A percentile compares a stretch with the other conserved stretches of the same genome.
Evolutionary conservation across 1,140 invertebrate species (phyloP).

Genomic region (Psilanteris sp.): DNA sequence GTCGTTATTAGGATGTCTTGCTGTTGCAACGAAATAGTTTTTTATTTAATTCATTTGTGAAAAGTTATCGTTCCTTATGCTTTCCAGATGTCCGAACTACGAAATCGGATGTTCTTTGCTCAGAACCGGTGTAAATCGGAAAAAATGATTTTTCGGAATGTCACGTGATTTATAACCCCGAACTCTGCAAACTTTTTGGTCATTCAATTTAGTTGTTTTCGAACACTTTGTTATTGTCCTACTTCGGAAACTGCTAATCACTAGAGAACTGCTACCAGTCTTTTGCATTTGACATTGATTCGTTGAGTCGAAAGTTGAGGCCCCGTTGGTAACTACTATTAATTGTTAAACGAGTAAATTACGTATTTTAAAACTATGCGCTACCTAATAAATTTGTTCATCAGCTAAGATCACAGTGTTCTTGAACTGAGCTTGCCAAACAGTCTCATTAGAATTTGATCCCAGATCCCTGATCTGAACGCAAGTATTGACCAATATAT

Average conservation of each 20-base stretch:
- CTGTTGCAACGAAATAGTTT: no score
- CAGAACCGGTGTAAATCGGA: no score
- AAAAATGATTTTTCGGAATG: conserved; percentile 35
- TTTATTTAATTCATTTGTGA: no score
- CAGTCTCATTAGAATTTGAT: conserved; percentile 70
- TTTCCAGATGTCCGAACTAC: no score
- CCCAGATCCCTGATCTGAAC: conserved; percentile 63
- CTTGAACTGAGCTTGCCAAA: conserved; percentile 73
- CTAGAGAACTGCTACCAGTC: conserved; percentile 77
- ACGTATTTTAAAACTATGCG: conserved; percentile 47
- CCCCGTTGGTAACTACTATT: conserved; percentile 72
- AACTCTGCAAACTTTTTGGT: conserved; percentile 32
- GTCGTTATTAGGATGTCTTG: no score
- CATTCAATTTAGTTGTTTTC: conserved; percentile 56
- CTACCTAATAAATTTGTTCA: conserved; percentile 57
- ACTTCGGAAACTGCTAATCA: conserved; percentile 65
- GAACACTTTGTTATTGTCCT: conserved; percentile 75
- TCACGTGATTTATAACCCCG: conserved; percentile 18
- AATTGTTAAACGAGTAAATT: conserved; percentile 57
- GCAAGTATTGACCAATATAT: conserved; percentile 60
- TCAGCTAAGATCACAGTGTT: conserved; percentile 78
- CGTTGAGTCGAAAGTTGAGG: conserved; percentile 72
- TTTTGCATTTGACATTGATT: conserved; percentile 66
- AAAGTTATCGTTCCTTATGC: no score
- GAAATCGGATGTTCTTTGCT: no score